Percentiles rank a stretch among this genome's conserved stretches.
These are phyloP conservation scores for Pagetopsis macropterus DNA, from an alignment of 2,797 vertebrate species.

Conservation along the genomic window DNA sequence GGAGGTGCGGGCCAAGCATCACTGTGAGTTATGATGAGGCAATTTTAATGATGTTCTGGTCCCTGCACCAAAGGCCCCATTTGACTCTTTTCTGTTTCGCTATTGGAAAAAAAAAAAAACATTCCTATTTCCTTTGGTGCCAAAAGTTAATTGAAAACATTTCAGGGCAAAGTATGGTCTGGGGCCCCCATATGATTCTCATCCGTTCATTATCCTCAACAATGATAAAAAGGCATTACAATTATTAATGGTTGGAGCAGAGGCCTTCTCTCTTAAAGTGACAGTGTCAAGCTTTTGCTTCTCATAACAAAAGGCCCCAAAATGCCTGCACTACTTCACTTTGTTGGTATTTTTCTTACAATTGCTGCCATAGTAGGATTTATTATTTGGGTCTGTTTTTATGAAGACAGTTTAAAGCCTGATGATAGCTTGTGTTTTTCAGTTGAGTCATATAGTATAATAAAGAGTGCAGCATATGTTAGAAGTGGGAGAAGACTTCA, in stretches of 20 bases:
- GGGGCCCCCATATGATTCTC: slow-evolving; percentile 78
- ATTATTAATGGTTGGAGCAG: slow-evolving; percentile 88
- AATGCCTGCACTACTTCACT: slow-evolving; percentile 27
- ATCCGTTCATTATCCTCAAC: slow-evolving; percentile 88
- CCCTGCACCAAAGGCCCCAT: slow-evolving; percentile 54
- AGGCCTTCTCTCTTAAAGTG: slow-evolving; percentile 83
- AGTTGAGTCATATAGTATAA: neutral
- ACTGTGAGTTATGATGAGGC: slow-evolving; percentile 91
- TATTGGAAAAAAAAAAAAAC: slow-evolving; percentile 84
- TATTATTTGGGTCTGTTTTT: slow-evolving; percentile 27
- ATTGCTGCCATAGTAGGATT: slow-evolving; percentile 30
- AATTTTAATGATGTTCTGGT: slow-evolving; percentile 91
- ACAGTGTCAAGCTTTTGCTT: slow-evolving; percentile 49
- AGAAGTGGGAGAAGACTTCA: neutral
- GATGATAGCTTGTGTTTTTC: neutral
- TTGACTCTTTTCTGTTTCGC: slow-evolving; percentile 85
- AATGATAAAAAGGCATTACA: slow-evolving; percentile 87
- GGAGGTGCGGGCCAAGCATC: slow-evolving; percentile 73
- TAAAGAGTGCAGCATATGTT: neutral
- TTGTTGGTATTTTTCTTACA: slow-evolving; percentile 26
- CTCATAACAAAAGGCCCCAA: slow-evolving; percentile 44
- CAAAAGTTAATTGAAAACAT: slow-evolving; percentile 98
- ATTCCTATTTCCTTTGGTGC: slow-evolving; percentile 88
- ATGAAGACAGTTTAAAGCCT: slow-evolving; percentile 1
- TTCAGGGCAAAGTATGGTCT: slow-evolving; percentile 78